Percentiles rank a stretch among this genome's conserved stretches.
Evolutionary conservation across 2,113 vertebrate genomes (phyloP).

Genomic region (Loxodonta africana): DNA sequence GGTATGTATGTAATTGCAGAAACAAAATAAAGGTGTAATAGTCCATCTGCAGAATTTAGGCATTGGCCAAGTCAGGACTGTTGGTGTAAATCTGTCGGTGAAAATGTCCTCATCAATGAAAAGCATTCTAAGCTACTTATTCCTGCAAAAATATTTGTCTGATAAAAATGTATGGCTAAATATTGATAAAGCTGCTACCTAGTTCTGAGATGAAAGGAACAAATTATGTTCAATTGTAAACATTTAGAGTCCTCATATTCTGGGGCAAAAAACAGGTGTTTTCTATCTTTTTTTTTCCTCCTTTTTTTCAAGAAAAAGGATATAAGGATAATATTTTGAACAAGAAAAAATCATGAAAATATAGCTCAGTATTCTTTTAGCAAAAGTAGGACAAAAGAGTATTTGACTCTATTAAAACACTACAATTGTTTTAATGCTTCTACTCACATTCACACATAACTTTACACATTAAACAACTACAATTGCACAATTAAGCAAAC

Average conservation of each 20-base stretch:
- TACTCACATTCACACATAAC: background rate
- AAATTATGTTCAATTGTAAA: background rate
- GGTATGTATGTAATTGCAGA: background rate
- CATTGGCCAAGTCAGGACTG: background rate
- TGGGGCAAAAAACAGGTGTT: background rate
- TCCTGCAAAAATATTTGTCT: background rate
- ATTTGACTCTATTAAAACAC: constrained; percentile 10
- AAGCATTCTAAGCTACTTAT: background rate
- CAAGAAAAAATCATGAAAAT: background rate
- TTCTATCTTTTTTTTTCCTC: background rate
- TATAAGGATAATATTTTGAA: background rate
- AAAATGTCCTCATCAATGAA: constrained; percentile 31
- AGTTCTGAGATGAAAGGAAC: background rate
- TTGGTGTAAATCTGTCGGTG: background rate
- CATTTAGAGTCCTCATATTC: background rate
- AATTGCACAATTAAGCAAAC: background rate
- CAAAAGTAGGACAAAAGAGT: background rate
- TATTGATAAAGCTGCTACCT: background rate
- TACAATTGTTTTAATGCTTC: background rate
- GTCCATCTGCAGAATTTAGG: background rate
- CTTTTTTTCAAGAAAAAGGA: background rate
- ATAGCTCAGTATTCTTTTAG: background rate
- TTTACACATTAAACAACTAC: background rate
- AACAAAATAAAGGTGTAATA: background rate
- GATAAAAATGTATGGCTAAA: background rate